Evolutionary conservation across 2,113 vertebrate species (phyloP).

Genomic region (Murina feae): DNA sequence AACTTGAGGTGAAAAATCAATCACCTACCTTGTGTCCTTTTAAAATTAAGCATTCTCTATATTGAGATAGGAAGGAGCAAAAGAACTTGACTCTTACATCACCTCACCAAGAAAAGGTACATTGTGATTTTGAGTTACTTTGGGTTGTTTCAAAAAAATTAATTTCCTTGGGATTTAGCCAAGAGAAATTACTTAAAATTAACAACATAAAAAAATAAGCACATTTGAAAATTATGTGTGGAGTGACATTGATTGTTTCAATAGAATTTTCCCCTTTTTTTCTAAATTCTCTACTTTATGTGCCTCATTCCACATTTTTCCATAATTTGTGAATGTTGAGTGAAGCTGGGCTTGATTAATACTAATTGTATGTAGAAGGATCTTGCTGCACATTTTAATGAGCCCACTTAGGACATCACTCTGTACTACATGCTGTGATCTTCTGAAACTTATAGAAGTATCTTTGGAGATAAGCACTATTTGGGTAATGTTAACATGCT

Average conservation of each 20-base stretch:
- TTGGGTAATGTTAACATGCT: accelerated
- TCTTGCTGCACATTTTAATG: background rate
- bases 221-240: background rate
- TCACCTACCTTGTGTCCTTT: background rate
- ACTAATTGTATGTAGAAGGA: background rate
- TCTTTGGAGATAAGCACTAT: background rate
- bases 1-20: accelerated
- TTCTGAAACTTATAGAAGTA: background rate
- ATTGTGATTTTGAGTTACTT: background rate
- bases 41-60: background rate
- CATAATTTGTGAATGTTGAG: background rate
- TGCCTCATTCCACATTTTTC: background rate
- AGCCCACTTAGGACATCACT: background rate
- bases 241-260: background rate
- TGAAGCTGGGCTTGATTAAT: background rate
- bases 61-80: background rate
- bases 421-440: background rate
- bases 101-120: background rate
- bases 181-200: background rate
- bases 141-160: background rate
- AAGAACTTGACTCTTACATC: background rate
- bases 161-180: background rate
- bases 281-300: background rate
- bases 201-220: background rate
- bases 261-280: background rate